These are phyloP conservation scores for Villa cingulata DNA, from an alignment of 2,888 invertebrate genomes.

Conservation along the genomic window DNA sequence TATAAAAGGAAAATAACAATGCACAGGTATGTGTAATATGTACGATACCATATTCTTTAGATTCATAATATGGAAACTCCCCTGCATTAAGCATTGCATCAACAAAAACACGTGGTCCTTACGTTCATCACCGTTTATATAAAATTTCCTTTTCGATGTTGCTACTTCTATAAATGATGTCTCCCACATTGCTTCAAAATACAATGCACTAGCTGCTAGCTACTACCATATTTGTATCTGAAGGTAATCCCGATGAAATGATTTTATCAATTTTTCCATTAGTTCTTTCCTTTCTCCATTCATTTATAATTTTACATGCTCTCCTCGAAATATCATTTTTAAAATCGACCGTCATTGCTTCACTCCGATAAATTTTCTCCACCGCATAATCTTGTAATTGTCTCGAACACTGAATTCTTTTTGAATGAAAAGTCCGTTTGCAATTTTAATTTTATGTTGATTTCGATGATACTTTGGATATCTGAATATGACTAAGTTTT, in stretches of 20 bases:
- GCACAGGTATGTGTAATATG: neutral
- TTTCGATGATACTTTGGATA: too few species aligned
- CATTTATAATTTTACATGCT: constrained; percentile 40
- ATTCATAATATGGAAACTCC: constrained; percentile 40
- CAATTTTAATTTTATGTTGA: too few species aligned
- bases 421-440: too few species aligned
- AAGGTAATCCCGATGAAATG: constrained; percentile 36
- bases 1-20: too few species aligned
- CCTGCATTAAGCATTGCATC: constrained; percentile 53
- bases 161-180: constrained; percentile 41
- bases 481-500: too few species aligned
- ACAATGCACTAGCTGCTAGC: constrained; percentile 52
- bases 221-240: constrained; percentile 43
- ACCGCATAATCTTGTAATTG: too few species aligned
- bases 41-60: constrained; percentile 17
- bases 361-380: too few species aligned
- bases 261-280: constrained; percentile 45
- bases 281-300: constrained; percentile 46
- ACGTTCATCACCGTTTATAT: constrained; percentile 36
- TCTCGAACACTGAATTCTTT: too few species aligned
- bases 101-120: constrained; percentile 26
- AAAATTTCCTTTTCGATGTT: constrained; percentile 40
- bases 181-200: constrained; percentile 49
- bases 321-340: constrained; percentile 20
- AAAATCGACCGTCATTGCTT: constrained; percentile 46